Base-by-base conservation (phyloP, 1,140 invertebrate species). In the Diorhabda sublineata region DNA sequence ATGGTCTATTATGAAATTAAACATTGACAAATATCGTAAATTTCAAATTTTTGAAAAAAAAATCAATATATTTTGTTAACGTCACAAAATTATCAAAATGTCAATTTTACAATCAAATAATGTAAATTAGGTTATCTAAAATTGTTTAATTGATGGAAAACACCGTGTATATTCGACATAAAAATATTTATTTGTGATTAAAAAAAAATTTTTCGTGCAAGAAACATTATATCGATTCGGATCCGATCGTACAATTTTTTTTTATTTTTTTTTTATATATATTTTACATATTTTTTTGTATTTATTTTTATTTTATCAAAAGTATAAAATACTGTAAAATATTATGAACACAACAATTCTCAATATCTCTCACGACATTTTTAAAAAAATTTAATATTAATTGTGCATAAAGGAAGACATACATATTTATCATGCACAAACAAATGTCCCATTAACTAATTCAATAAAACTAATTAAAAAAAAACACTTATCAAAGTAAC, bases 341-440 rank as follows among this genome's bases (percentile, higher is more conserved):
- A 80, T 79, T 76, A 77, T 79, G 78, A 81, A 81, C 80, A 81
- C 80, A 81, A 80, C 79, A 80, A 80, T 81, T 80, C 78, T 80
- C 79, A 26, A 26, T 78, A 74, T 71, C 78, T 79, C 77, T 78
- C 76, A 79, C 77, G 77, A 80, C 78, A 73, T 72, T 69, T 66
- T 62, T 69, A 68, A 69, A 71, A 26, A 26, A 73, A 58, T 63
- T 67, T 66, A 64, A 56, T 58, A 45, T 9, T 43, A 60, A 62
- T 52, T 66, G n/a, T 71, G 71, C 62, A 71, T 68, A 71, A 61
- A 75, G 75, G 74, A 78, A 78, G 77, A 78, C 76, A 68, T 68
- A 69, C 42, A 68, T 61, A 42, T 57, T 64, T 52, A 61, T 68
- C 70, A 58, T 69, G 61, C 67, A 61, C 70, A 63, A 66, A 64